Conservation (phyloP, 2,888 invertebrate genomes). For the Apamea monoglypha region DNA sequence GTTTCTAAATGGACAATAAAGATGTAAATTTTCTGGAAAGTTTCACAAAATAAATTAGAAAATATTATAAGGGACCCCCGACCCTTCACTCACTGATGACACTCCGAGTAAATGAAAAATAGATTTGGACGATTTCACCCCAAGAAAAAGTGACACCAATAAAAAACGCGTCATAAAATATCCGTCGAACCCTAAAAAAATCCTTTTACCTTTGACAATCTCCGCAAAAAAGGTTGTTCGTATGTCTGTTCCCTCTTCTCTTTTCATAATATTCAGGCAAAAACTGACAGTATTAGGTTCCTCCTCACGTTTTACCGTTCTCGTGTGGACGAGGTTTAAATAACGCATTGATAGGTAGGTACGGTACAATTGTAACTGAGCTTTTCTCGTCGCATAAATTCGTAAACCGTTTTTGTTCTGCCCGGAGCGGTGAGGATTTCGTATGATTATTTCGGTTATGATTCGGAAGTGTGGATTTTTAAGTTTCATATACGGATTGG, state of each 20-base stretch:
- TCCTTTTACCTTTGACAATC: constrained; percentile 65
- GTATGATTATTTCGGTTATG: constrained; percentile 27
- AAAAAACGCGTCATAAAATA: constrained; percentile 66
- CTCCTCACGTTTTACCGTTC: constrained; percentile 70
- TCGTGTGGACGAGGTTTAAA: constrained; percentile 67
- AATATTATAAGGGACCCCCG: constrained; percentile 44
- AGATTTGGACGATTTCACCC: constrained; percentile 57
- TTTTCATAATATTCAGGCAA: constrained; percentile 63
- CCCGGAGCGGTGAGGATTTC: constrained; percentile 31
- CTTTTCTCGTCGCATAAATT: constrained; percentile 49
- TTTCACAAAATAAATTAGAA: constrained; percentile 49
- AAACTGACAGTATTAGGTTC: constrained; percentile 72
- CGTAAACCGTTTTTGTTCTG: constrained; percentile 49
- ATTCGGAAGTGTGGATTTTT: constrained; percentile 14
- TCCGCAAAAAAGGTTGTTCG: constrained; percentile 65
- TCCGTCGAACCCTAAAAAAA: constrained; percentile 62
- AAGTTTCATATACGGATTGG: not conserved
- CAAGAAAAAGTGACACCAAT: constrained; percentile 61
- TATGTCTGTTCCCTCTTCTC: constrained; percentile 54
- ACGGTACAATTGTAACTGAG: constrained; percentile 61
- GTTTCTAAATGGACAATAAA: constrained; percentile 12
- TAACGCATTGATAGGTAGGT: constrained; percentile 64
- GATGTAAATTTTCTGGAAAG: constrained; percentile 16
- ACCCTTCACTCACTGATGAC: constrained; percentile 49
- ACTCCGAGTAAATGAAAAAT: constrained; percentile 62